Evolutionary conservation across 1,140 invertebrate species (phyloP).

Genomic region (Battus philenor): DNA sequence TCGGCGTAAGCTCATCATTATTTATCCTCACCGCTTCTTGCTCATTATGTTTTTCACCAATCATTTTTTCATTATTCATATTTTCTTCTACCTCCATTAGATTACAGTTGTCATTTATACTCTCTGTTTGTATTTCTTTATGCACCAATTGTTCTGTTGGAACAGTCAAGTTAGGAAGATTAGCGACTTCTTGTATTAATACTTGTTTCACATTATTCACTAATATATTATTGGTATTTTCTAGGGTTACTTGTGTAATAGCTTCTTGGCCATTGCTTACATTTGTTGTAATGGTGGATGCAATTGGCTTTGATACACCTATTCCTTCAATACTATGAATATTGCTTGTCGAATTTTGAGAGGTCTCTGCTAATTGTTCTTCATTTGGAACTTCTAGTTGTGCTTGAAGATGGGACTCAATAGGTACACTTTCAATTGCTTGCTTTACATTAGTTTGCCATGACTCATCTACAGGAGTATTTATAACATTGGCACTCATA

Average conservation of each 20-base stretch:
- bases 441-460: conserved; percentile 42
- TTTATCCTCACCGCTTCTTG: conserved; percentile 4
- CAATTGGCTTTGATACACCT: conserved; percentile 17
- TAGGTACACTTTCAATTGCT: conserved; percentile 29
- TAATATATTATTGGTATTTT: not conserved
- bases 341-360: conserved; percentile 1
- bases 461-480: conserved; percentile 28
- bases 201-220: conserved; percentile 1
- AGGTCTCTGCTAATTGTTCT: not conserved
- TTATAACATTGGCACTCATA: conserved; percentile 36
- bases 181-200: conserved; percentile 4
- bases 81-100: conserved; percentile 16
- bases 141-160: conserved; percentile 6
- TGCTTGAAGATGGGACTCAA: conserved; percentile 24
- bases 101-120: not conserved
- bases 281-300: conserved; percentile 7
- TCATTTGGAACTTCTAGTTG: conserved; percentile 15
- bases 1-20: conserved; percentile 4
- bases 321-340: conserved; percentile 10
- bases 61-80: conserved; percentile 1
- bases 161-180: not conserved
- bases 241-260: not conserved
- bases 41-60: not conserved
- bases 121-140: conserved; percentile 18
- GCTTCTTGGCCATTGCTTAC: not conserved